Evolutionary conservation across 2,888 invertebrate species (phyloP), one percentile per base, ranked within the genome.

Genomic region (Itoplectis maculator): DNA sequence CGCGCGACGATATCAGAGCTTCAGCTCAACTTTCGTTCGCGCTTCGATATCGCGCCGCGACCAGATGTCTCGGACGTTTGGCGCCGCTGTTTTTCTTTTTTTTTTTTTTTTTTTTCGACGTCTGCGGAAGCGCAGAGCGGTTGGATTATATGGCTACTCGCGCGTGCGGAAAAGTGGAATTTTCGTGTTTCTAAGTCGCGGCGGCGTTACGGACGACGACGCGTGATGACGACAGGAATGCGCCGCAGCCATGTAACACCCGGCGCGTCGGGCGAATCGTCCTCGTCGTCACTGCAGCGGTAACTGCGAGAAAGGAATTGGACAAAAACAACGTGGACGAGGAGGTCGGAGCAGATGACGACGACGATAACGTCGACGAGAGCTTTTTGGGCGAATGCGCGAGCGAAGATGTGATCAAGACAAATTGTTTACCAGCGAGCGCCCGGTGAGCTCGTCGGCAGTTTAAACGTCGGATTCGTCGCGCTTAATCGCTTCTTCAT

Each of bases 1-100:
- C 18, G 45, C 29, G n/a, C 56, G 66, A 66, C n/a, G 56, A 66
- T 49, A 73, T 61, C 66, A 49, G 59, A 54, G 47, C 76, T 77
- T 78, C 73, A 45, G 68, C 68, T 76, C 77, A 81, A 81, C 77
- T 74, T 81, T 81, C 69, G 37, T 77, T 78, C 81, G 63, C 69
- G 73, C 77, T 61, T 81, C 73, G 81, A 81, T 78, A 81, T 78
- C 66, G 51, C 35, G 59, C 51, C 35, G n/a, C 66, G 11, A 68
- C 81, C 81, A 81, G 81, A 77, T 81, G 81, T 81, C 73, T 47
- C 81, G 47, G 81, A 63, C 68, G 63, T 63, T 66, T 42, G 7
- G 29, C n/a, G n/a, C n/a, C n/a, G n/a, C n/a, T 54, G n/a, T 18
- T 20, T 35, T 72, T 49, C 29, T 3, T 49, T 61, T 69, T 70